Evolutionary conservation across 1,140 invertebrate genomes (phyloP), one percentile per base, ranked within the genome.

Genomic region (Leptestheria dahalacensis): DNA sequence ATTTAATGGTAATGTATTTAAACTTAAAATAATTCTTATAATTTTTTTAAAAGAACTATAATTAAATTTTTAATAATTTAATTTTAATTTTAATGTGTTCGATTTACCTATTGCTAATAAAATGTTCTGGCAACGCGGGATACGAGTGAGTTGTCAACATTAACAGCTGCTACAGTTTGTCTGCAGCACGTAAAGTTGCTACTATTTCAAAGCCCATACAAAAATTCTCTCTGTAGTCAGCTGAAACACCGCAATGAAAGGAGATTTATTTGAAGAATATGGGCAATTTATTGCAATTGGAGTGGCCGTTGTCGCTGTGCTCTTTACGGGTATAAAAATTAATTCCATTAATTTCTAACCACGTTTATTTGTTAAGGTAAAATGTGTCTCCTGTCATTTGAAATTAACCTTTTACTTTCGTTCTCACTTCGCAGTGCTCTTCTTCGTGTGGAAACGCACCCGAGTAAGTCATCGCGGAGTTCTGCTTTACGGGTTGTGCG

Each of bases 401-500:
- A n/a, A n/a, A n/a, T n/a, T n/a, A n/a, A n/a, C n/a, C n/a, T n/a
- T 59, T 59, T 15, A 58, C 29, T 56, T 10, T 12, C 55, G 56
- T 62, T 61, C 59, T 65, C 29, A 67, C 54, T 61, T 73, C 70
- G 61, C 64, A 81, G 76, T 78, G 63, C 64, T 80, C 62, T 75
- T 78, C 71, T 71, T 73, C 68, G 68, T 78, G 65, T 79, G 79
- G 72, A 75, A 74, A 50, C 73, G 73, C 33, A 73, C 74, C 24
- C 76, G 71, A 33, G 75, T 75, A 60, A 66, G 73, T 33, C 74
- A 81, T 12, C 72, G 77, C n/a, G 79, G 76, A 63, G 74, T 93
- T 50, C 70, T 92, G 33, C 65, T 94, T 15, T 80, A 85, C n/a
- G 91, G 91, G 6, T 73, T 91, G 0, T 84, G 84, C 66, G 86